These are phyloP conservation scores for Anas platyrhynchos DNA, from an alignment of 2,113 vertebrate genomes.

Conservation along the genomic window DNA sequence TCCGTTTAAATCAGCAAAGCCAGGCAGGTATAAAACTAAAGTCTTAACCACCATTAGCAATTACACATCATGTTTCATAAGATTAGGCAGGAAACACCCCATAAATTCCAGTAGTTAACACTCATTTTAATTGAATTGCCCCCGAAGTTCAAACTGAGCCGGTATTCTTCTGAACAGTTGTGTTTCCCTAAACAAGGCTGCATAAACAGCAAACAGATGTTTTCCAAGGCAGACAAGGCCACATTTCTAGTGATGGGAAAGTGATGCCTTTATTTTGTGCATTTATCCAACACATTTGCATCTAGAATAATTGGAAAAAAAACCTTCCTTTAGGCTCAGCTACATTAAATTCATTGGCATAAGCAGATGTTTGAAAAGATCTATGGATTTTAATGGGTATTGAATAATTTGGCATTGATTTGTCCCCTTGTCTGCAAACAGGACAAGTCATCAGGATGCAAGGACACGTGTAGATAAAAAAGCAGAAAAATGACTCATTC, in stretches of 20 bases:
- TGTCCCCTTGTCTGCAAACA: neutral
- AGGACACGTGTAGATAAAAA: neutral
- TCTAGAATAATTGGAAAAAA: neutral
- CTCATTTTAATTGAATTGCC: conserved; percentile 49
- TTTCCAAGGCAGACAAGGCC: neutral
- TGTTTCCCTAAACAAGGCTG: neutral
- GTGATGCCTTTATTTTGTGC: neutral
- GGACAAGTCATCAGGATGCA: neutral
- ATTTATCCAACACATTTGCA: neutral
- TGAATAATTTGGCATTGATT: neutral
- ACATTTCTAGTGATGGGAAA: neutral
- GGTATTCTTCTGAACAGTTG: neutral
- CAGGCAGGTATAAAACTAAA: conserved; percentile 7
- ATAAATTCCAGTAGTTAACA: conserved; percentile 66
- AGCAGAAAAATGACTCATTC: neutral
- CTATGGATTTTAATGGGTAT: neutral
- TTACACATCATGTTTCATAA: neutral
- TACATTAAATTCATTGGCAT: neutral
- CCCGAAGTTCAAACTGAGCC: neutral
- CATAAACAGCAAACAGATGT: conserved; percentile 51
- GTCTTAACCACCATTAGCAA: conserved; percentile 14
- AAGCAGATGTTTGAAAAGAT: neutral
- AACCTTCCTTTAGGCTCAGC: neutral
- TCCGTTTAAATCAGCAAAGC: neutral
- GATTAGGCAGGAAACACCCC: conserved; percentile 30